phyloP scores from a whole-genome alignment of 1,140 invertebrate genomes.

The Polyergus mexicanus region DNA sequence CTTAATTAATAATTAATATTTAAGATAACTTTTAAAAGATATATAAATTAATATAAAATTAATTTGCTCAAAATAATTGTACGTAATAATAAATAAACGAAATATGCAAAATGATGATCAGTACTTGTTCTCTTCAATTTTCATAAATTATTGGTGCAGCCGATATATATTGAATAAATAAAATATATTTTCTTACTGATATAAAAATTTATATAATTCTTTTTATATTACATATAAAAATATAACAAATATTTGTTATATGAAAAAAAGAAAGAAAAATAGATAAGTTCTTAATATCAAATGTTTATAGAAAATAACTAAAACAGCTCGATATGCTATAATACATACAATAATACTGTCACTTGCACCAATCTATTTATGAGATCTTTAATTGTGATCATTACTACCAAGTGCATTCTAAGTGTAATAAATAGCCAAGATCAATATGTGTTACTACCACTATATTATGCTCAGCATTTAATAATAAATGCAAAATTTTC shows the following conservation, averaged over 20 bases:
- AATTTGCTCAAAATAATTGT: neutral
- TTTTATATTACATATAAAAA: neutral
- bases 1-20: conserved; percentile 9
- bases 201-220: conserved; percentile 12
- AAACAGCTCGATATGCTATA: neutral
- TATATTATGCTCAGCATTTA: neutral
- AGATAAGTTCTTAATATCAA: neutral
- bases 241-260: conserved; percentile 7
- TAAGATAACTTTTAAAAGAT: neutral
- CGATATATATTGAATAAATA: neutral
- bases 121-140: too few relatives aligned
- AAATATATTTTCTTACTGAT: neutral
- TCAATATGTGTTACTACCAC: neutral
- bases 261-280: neutral
- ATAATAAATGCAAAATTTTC: neutral
- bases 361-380: conserved; percentile 64
- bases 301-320: neutral
- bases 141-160: too few relatives aligned
- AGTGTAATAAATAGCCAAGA: conserved; percentile 69
- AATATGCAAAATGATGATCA: neutral
- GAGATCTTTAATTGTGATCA: conserved; percentile 70
- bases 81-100: conserved; percentile 5
- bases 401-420: conserved; percentile 37
- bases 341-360: neutral
- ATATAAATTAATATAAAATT: neutral